phyloP scores from a whole-genome alignment of 2,888 invertebrate species.

The Ennomos fuscantarius region DNA sequence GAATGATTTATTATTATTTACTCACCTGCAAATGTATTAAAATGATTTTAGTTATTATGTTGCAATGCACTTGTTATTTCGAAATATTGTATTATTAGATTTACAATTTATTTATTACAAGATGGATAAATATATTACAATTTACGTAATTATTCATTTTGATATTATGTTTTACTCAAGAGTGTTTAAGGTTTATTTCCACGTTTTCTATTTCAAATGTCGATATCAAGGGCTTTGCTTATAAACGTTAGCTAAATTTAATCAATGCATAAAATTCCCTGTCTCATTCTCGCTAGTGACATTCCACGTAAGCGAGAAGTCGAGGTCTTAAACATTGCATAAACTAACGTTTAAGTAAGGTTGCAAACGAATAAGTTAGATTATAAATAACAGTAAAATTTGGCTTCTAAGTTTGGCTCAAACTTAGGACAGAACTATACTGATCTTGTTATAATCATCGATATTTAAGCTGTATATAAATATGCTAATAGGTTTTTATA shows the following conservation, averaged over 20 bases:
- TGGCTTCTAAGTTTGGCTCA: constrained; percentile 72
- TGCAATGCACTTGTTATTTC: constrained; percentile 28
- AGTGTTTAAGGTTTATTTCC: constrained; percentile 11
- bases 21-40: constrained; percentile 27
- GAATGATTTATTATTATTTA: constrained; percentile 47
- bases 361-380: background rate
- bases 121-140: constrained; percentile 26
- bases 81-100: constrained; percentile 50
- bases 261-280: no score
- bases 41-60: constrained; percentile 18
- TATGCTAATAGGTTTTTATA: constrained; percentile 16
- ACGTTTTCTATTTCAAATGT: constrained; percentile 2
- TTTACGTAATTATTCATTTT: constrained; percentile 1
- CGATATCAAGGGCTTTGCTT: background rate
- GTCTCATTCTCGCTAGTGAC: no score
- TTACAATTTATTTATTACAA: constrained; percentile 55
- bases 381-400: constrained; percentile 27
- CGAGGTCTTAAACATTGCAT: no score
- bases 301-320: no score
- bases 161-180: constrained; percentile 14
- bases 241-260: no score
- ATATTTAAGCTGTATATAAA: constrained; percentile 31
- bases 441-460: constrained; percentile 29
- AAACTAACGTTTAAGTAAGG: no score
- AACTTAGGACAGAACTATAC: constrained; percentile 39